phyloP scores from a whole-genome alignment of 2,888 invertebrate genomes.

The Calameuta idolon region DNA sequence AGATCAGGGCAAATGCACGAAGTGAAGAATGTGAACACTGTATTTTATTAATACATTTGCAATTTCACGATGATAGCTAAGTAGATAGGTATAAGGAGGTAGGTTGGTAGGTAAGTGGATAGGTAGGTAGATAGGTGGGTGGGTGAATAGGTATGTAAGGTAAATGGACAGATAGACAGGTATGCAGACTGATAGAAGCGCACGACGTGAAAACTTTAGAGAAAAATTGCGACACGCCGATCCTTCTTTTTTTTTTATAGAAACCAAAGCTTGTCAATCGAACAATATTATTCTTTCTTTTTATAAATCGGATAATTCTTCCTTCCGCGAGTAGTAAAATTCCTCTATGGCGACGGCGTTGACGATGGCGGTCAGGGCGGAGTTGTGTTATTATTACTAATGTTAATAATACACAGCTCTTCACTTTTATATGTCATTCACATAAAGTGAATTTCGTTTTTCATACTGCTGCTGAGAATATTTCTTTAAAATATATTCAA shows the following conservation, averaged over 20 bases:
- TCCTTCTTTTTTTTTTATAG: conserved; percentile 15
- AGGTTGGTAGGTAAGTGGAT: background rate
- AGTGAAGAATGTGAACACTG: conserved; percentile 54
- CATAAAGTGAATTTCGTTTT: conserved; percentile 8
- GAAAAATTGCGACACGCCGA: background rate
- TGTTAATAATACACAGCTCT: background rate
- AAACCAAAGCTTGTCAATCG: background rate
- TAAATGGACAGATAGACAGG: background rate
- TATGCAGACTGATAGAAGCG: background rate
- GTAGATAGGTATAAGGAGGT: background rate
- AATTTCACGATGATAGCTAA: conserved; percentile 1
- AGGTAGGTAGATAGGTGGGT: background rate
- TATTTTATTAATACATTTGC: conserved; percentile 56
- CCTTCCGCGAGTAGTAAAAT: background rate
- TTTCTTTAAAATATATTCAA: conserved; percentile 16
- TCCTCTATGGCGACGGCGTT: background rate
- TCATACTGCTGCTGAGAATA: conserved; percentile 7
- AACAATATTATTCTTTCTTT: background rate
- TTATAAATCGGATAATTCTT: background rate
- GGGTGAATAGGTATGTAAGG: too few relatives aligned
- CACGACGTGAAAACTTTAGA: background rate
- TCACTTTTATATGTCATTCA: background rate
- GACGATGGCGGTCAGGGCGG: background rate
- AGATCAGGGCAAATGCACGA: conserved; percentile 47
- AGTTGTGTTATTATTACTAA: background rate